Base-by-base conservation (phyloP, 2,797 vertebrate species). In the Bradypodion ventrale region DNA sequence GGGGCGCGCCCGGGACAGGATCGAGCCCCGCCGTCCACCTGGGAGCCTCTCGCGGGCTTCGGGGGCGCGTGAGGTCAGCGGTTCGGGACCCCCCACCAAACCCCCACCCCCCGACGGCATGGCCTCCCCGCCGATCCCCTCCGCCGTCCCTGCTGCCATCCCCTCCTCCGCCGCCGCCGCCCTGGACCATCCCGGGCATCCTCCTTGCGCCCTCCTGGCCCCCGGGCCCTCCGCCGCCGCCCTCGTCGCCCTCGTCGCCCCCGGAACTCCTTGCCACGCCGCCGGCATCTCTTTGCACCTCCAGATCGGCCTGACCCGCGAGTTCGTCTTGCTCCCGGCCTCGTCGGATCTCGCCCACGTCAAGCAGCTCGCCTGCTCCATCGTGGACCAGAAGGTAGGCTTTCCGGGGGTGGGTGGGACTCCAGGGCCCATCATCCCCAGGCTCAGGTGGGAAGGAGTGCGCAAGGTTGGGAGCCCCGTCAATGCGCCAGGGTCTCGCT, bases 331-430 rank as follows among this genome's bases (percentile, higher is more conserved):
- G 89, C 89, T 98, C 91, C 97, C 97, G 1, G 94, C 95, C 32
- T 93, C 94, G 21, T 96, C 97, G 0, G 97, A 98, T 92, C 87
- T 98, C 93, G 97, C 97, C 73, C 97, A 97, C 19, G 96, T 98
- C 83, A 98, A 98, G 86, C 97, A 98, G 84, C 96, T 98, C 2
- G 97, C 97, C 90, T 98, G 97, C 91, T 98, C 97, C 88, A 98
- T 98, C 75, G 97, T 98, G 83, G 97, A 98, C 92, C 97, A 97
- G 92, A 98, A 98, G 97, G 97, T 98, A 93, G 78, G 85, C n/a
- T 69, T 23, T 25, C n/a, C 21, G 46, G 74, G 2, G 5, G 27
- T 1, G 10, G 5, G 23, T 68, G 6, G 25, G 29, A 12, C 3
- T 27, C 29, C 37, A 65, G 25, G 15, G 35, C n/a, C 3, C 3